phyloP scores from a whole-genome alignment of 2,888 invertebrate species.

The Caenorhabditis sulstoni region DNA sequence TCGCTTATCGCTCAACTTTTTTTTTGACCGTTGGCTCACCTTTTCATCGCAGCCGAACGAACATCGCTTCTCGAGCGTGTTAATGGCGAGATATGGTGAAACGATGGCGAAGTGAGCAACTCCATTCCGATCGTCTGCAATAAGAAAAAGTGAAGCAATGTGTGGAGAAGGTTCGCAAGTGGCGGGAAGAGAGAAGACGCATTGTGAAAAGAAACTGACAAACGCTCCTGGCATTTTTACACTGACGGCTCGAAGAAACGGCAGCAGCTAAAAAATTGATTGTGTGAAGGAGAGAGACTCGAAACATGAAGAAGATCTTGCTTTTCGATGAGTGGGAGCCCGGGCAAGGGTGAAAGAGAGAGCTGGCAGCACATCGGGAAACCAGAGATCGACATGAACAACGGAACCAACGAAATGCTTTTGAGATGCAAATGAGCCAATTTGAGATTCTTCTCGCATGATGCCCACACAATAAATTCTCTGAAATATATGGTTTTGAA shows the following conservation, averaged over 20 bases:
- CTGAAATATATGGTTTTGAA: background rate
- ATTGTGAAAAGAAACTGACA: slow-evolving; percentile 57
- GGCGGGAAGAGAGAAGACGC: slow-evolving; percentile 12
- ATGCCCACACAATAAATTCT: slow-evolving; percentile 4
- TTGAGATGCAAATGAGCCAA: slow-evolving; percentile 38
- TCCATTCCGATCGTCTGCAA: slow-evolving; percentile 65
- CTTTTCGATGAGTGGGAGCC: slow-evolving; percentile 42
- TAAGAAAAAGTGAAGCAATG: slow-evolving; percentile 6
- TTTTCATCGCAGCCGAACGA: slow-evolving; percentile 65
- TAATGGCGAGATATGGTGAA: slow-evolving; percentile 78
- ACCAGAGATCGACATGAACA: slow-evolving; percentile 28
- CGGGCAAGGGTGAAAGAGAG: slow-evolving; percentile 4
- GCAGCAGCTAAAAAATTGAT: slow-evolving; percentile 50
- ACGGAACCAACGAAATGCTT: background rate
- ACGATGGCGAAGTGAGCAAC: slow-evolving; percentile 73
- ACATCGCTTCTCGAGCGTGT: slow-evolving; percentile 72
- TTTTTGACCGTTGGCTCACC: slow-evolving; percentile 47
- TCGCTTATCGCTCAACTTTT: slow-evolving; percentile 14
- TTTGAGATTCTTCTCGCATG: background rate
- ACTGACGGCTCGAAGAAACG: slow-evolving; percentile 38
- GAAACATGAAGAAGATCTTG: slow-evolving; percentile 43
- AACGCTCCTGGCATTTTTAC: slow-evolving; percentile 59
- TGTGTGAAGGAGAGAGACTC: slow-evolving; percentile 40
- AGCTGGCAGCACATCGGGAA: slow-evolving; percentile 14
- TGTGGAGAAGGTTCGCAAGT: slow-evolving; percentile 23